Conservation (phyloP, 2,797 vertebrate species). For the Diceros bicornis region DNA sequence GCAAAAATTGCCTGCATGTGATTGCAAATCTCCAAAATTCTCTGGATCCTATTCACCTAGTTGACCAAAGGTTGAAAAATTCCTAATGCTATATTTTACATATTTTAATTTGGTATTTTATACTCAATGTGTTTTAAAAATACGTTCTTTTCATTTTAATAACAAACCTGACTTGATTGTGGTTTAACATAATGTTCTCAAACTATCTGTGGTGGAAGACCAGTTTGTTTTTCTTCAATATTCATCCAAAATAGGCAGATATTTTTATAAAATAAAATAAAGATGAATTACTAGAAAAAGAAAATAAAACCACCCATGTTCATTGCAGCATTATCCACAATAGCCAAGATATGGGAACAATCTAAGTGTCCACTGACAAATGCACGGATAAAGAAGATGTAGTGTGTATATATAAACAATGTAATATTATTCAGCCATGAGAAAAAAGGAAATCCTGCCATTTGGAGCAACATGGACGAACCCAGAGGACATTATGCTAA, state of each 20-base stretch:
- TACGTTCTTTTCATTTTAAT: neutral
- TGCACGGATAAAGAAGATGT: neutral
- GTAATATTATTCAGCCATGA: neutral
- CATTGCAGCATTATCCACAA: neutral
- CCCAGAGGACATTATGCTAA: neutral
- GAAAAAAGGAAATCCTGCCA: neutral
- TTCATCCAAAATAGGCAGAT: neutral
- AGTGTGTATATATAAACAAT: neutral
- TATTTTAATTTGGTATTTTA: constrained; percentile 16
- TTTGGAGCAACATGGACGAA: neutral
- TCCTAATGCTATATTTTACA: neutral
- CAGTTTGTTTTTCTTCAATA: neutral
- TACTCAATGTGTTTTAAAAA: constrained; percentile 15
- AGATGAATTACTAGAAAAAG: constrained; percentile 15
- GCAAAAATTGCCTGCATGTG: neutral
- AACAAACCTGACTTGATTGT: neutral
- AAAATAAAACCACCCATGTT: constrained; percentile 38
- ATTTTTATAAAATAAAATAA: constrained; percentile 50
- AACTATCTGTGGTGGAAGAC: neutral
- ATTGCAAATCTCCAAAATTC: constrained; percentile 2
- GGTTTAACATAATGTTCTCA: neutral
- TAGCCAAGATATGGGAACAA: neutral
- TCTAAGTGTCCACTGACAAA: neutral
- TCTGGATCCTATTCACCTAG: neutral
- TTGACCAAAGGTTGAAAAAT: neutral